phyloP scores from a whole-genome alignment of 2,797 vertebrate species.

The Aphelocoma californica region DNA sequence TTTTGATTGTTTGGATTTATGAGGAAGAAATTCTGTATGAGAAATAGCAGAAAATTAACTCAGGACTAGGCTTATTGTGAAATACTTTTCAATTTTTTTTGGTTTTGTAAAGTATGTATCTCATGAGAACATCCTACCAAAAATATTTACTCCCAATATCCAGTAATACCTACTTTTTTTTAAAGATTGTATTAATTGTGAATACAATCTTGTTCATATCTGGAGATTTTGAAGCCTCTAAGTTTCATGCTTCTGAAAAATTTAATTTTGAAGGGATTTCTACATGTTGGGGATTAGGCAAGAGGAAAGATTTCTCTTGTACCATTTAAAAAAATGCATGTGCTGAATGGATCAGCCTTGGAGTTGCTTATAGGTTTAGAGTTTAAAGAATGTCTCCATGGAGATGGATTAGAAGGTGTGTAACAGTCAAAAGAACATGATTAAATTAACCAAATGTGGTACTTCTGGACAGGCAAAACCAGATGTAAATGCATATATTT shows the following conservation, averaged over 20 bases:
- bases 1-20: neutral
- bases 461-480: neutral
- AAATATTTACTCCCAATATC: neutral
- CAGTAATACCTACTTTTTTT: neutral
- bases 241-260: neutral
- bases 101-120: neutral
- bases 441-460: neutral
- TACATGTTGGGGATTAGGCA: neutral
- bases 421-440: neutral
- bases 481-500: neutral
- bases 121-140: neutral
- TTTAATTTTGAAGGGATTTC: conserved; percentile 14
- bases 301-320: neutral
- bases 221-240: neutral
- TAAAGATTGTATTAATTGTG: neutral
- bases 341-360: neutral
- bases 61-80: neutral
- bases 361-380: neutral
- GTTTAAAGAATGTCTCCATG: neutral
- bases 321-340: neutral
- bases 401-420: neutral
- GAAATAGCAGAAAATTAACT: neutral
- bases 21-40: neutral
- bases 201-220: neutral
- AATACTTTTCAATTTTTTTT: neutral